Evolutionary conservation across 1,140 invertebrate species (phyloP), one percentile per base, ranked within the genome.

Genomic region (Leptopilina clavipes): DNA sequence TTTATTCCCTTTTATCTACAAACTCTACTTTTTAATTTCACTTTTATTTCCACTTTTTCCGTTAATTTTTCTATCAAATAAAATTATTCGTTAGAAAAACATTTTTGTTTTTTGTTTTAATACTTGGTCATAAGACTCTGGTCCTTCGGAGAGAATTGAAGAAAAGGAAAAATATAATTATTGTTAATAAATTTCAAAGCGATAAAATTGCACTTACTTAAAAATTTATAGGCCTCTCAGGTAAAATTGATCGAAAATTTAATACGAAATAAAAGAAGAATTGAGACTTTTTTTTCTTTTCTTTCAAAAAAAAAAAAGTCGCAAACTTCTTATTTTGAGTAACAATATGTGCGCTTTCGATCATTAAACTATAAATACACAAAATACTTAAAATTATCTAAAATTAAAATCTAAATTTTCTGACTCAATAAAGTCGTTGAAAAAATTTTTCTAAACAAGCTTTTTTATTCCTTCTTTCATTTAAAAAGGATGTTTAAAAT

Each of bases 341-440:
- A 14, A 65, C 14, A 31, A 59, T 59, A 14, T 65, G 59, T 65
- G 59, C 22, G 59, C 25, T 25, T 31, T 65, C 22, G 59, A 65
- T 65, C 59, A 65, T 65, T 31, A 65, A 65, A 65, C 12, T 65
- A 65, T 65, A 52, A 52, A 48, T 48, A 48, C 14, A 48, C 14
- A n/a, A 52, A 31, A 59, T 59, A 19, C 6, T 31, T 22, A 31
- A 2, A 22, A 37, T 37, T n/a, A n/a, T n/a, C 25, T 65, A n/a
- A 65, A 65, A 65, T 19, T 31, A 37, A 65, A 59, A n/a, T 25
- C 25, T 59, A 25, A 59, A 10, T 59, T 65, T 65, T n/a, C 31
- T 25, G 59, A 65, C 59, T 65, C 59, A 31, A 65, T 65, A 31
- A 65, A 22, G 25, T 22, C 25, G 11, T 65, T 3, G 25, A 31